A percentile compares a stretch with the other conserved stretches of the same genome.
Evolutionary conservation across 2,888 invertebrate genomes (phyloP).

Genomic region (Seladonia tumulorum): DNA sequence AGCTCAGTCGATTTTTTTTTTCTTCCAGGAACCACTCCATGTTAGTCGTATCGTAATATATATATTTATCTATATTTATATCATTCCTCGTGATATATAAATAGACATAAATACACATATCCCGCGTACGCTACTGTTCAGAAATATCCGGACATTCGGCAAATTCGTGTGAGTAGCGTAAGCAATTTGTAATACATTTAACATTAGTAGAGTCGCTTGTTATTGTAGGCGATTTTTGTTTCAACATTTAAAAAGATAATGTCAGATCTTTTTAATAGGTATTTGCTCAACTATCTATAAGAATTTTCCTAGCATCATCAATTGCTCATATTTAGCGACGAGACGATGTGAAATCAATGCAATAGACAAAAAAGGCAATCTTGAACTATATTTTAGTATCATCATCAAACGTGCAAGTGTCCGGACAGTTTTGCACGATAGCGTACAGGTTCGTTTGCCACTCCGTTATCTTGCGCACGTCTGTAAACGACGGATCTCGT

Average conservation of each 20-base stretch:
- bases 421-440: neutral
- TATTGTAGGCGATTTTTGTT: too few species aligned
- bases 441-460: neutral
- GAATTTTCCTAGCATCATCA: neutral
- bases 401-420: neutral
- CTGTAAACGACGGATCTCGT: conserved; percentile 12
- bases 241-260: too few species aligned
- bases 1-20: conserved; percentile 73
- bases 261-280: neutral
- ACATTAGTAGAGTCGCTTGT: too few species aligned
- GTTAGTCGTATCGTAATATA: conserved; percentile 22
- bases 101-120: neutral
- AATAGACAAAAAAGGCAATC: neutral
- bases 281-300: neutral
- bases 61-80: conserved; percentile 12
- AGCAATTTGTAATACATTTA: too few species aligned
- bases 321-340: too few species aligned
- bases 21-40: conserved; percentile 69
- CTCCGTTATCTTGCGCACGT: neutral
- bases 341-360: too few species aligned
- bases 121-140: neutral
- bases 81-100: neutral
- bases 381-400: neutral
- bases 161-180: neutral
- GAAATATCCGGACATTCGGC: neutral